Conservation (phyloP, 2,113 vertebrate species). For the Neodon shergylaensis region DNA sequence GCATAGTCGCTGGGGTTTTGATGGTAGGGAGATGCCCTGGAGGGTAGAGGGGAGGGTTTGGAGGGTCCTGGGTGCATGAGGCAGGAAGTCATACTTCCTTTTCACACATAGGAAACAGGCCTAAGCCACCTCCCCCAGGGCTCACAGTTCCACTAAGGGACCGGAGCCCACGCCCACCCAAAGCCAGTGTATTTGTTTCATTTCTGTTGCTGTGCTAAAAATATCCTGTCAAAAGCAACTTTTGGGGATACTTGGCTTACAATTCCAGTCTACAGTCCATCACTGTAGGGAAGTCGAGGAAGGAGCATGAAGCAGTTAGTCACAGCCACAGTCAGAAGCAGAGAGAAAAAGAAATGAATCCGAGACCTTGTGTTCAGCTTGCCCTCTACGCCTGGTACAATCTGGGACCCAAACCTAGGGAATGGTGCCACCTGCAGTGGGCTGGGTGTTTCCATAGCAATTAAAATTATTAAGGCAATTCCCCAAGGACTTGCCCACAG, state of each 20-base stretch:
- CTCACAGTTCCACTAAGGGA: neutral
- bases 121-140: neutral
- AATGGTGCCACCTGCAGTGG: neutral
- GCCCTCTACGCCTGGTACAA: neutral
- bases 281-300: neutral
- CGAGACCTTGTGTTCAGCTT: neutral
- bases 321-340: neutral
- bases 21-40: neutral
- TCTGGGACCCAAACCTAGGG: neutral
- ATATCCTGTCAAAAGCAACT: neutral
- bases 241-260: neutral
- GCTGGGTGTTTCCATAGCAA: neutral
- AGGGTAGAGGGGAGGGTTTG: neutral
- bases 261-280: neutral
- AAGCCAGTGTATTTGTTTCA: neutral
- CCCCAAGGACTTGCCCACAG: neutral
- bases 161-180: neutral
- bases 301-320: neutral
- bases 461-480: neutral
- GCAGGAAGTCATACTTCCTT: neutral
- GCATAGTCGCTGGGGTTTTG: neutral
- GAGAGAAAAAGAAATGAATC: neutral
- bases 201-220: neutral
- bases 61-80: fast-evolving
- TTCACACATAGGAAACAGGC: neutral